Evolutionary conservation across 1,140 invertebrate species (phyloP), one percentile per base, ranked within the genome.

Genomic region (Cydia pomonella): DNA sequence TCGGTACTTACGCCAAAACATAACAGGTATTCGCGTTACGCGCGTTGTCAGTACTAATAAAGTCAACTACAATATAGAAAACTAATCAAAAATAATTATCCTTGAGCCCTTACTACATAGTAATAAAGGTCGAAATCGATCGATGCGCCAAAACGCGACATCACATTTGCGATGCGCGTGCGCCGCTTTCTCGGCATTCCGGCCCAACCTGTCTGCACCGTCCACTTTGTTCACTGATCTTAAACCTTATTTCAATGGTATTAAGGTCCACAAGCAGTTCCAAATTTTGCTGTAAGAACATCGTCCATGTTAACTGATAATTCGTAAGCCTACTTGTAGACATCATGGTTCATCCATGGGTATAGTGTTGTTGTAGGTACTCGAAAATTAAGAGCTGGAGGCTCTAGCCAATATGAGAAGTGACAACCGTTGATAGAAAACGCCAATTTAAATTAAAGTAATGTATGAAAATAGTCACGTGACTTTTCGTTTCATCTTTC

Each of bases 121-220:
- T 9, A 69, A 69, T 41, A 69, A 38, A 69, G 33, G n/a, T 69
- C 9, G 4, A 18, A 69, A 69, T 69, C 64, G 64, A 69, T 69
- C 33, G 64, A 38, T 69, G 29, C 62, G 62, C 64, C 64, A 69
- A 69, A 69, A 69, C 64, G 29, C 64, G 64, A 66, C 63, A 66
- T 23, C 64, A 21, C 64, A 79, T 78, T 75, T 75, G 78, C 69
- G 33, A 25, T 44, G 74, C 62, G 50, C 74, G 74, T 62, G 27
- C 73, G 29, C 77, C 76, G 79, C 81, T 82, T 82, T 82, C 81
- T 79, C 75, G 50, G 18, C 72, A 78, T 80, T 79, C 81, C 75
- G 62, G 75, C 71, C 47, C 4, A 75, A 79, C 77, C 76, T 72
- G 81, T 78, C 64, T 44, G 62, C 33, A 18, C 66, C 41, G 21